Conservation (phyloP, 2,113 vertebrate species). For the Neogale vison region DNA sequence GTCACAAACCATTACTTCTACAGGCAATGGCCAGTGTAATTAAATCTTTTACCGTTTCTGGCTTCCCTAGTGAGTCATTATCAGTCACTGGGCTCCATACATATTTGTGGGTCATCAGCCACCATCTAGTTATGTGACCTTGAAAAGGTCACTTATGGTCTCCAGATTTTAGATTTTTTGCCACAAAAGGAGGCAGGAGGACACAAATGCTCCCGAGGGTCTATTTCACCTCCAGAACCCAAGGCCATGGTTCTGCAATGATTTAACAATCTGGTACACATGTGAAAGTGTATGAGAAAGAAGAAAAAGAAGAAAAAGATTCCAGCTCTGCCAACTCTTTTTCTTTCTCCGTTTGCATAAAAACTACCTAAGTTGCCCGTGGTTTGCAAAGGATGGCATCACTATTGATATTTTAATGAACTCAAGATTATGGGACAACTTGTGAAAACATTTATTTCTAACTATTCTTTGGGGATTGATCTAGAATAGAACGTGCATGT, state of each 20-base stretch:
- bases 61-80: neutral
- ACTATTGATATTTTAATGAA: slow-evolving; percentile 28
- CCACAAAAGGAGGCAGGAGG: neutral
- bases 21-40: neutral
- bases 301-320: neutral
- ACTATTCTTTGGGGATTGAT: slow-evolving; percentile 10
- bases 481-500: slow-evolving; percentile 10
- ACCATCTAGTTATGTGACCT: slow-evolving; percentile 1
- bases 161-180: neutral
- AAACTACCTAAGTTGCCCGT: neutral
- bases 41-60: slow-evolving; percentile 6
- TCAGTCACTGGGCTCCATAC: neutral
- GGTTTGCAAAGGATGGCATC: neutral
- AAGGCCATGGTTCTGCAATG: neutral
- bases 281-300: neutral
- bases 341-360: neutral
- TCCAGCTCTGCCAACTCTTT: neutral
- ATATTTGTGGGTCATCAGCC: neutral
- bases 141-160: slow-evolving; percentile 39
- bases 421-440: neutral
- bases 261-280: slow-evolving; percentile 15
- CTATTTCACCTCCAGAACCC: neutral
- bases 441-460: neutral
- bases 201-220: neutral
- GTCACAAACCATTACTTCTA: neutral